phyloP scores from a whole-genome alignment of 2,888 invertebrate species.

The Xestia sexstrigata region DNA sequence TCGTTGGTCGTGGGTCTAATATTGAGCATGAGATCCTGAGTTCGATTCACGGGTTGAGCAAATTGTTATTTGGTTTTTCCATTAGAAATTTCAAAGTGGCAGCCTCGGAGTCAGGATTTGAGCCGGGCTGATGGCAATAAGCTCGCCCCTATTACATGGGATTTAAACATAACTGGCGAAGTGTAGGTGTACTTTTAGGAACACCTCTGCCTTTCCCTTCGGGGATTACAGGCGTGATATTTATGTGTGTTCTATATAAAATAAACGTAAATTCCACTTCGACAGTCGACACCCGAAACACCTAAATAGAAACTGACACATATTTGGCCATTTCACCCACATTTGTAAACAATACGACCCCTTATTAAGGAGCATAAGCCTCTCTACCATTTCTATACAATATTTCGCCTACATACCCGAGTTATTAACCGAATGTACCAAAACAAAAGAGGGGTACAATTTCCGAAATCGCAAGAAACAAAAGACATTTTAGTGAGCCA shows the following conservation, averaged over 20 bases:
- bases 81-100: too few species aligned
- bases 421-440: conserved; percentile 68
- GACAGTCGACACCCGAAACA: not conserved
- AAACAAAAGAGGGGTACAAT: conserved; percentile 71
- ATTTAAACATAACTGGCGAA: too few species aligned
- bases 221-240: too few species aligned
- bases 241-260: not conserved
- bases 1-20: not conserved
- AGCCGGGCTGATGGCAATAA: too few species aligned
- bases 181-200: too few species aligned
- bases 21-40: not conserved
- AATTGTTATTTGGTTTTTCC: not conserved
- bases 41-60: not conserved
- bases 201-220: too few species aligned
- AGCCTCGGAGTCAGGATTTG: too few species aligned
- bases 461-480: conserved; percentile 79
- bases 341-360: conserved; percentile 39
- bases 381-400: conserved; percentile 46
- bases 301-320: conserved; percentile 35
- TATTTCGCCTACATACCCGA: conserved; percentile 51
- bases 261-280: conserved; percentile 13
- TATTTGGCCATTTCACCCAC: conserved; percentile 39
- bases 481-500: conserved; percentile 81
- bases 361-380: conserved; percentile 44
- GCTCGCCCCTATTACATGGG: too few species aligned